Conservation (phyloP, 2,797 vertebrate genomes). For the Takifugu rubripes region DNA sequence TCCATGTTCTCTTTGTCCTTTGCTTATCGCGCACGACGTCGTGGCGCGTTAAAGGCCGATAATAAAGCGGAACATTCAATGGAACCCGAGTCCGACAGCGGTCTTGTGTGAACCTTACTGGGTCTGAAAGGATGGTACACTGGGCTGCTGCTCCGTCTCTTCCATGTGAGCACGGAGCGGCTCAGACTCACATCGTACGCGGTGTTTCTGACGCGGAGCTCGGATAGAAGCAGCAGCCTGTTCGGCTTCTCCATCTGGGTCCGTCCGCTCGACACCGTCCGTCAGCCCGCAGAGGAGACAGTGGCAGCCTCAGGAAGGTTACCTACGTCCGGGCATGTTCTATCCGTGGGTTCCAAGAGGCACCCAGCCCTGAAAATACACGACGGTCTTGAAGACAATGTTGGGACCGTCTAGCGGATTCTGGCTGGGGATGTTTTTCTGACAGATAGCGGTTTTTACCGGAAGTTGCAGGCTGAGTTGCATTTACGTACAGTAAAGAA, state of each 20-base stretch:
- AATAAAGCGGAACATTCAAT: too few species aligned
- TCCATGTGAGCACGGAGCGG: conserved; percentile 79
- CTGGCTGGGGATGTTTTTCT: conserved; percentile 15
- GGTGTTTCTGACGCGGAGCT: conserved; percentile 77
- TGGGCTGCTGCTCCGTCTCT: conserved; percentile 59
- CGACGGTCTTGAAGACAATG: too few species aligned
- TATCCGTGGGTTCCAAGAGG: conserved; percentile 1
- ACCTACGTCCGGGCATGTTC: conserved; percentile 53
- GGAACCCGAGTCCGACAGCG: too few species aligned
- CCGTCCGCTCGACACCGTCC: conserved; percentile 23
- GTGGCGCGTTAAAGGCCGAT: conserved; percentile 5
- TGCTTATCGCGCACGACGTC: conserved; percentile 25
- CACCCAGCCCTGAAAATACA: background rate
- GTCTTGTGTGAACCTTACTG: conserved; percentile 51
- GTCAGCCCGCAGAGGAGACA: conserved; percentile 38
- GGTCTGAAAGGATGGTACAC: conserved; percentile 63
- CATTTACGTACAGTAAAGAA: fast-evolving
- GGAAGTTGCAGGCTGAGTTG: conserved; percentile 47
- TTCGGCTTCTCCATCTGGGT: conserved; percentile 67
- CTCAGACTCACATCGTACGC: conserved; percentile 81
- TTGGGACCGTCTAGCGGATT: conserved; percentile 28
- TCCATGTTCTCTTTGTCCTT: conserved; percentile 4
- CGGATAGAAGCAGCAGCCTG: conserved; percentile 71
- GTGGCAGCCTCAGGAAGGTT: conserved; percentile 27
- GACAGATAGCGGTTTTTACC: conserved; percentile 60